A percentile compares a stretch with the other conserved stretches of the same genome.
These are phyloP conservation scores for Polypedilum pembai DNA, from an alignment of 1,140 invertebrate species.

Conservation along the genomic window DNA sequence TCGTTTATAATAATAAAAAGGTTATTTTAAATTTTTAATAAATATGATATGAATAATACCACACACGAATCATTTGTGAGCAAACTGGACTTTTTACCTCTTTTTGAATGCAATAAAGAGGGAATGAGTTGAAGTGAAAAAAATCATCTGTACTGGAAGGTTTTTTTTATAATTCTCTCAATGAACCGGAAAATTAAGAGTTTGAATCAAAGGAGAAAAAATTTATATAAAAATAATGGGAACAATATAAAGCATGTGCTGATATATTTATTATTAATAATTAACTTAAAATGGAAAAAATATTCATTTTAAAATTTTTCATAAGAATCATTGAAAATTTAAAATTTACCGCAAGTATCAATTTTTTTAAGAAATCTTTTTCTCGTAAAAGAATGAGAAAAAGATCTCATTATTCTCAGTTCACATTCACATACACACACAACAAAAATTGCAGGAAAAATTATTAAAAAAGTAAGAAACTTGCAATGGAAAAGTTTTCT, in stretches of 20 bases:
- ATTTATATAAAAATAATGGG: too few species aligned
- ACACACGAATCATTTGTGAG: not conserved
- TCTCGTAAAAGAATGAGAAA: not conserved
- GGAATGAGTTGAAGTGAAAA: not conserved
- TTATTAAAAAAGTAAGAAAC: not conserved
- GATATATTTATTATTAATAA: not conserved
- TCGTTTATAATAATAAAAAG: not conserved
- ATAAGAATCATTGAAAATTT: not conserved
- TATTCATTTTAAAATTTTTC: not conserved
- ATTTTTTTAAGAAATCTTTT: not conserved
- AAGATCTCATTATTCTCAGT: not conserved
- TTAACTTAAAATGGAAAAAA: not conserved
- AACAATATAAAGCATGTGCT: not conserved
- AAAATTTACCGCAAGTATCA: not conserved
- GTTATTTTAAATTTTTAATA: constrained; percentile 16
- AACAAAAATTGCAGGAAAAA: not conserved
- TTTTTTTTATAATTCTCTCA: not conserved
- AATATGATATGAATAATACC: not conserved
- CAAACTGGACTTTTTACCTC: not conserved
- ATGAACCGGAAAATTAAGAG: constrained; percentile 27
- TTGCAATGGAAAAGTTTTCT: constrained; percentile 10
- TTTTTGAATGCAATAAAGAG: not conserved
- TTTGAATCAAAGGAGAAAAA: not conserved
- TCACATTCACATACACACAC: not conserved
- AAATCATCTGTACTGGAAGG: constrained; percentile 22